Conservation (phyloP, 2,113 vertebrate genomes). For the Plectropomus leopardus region DNA sequence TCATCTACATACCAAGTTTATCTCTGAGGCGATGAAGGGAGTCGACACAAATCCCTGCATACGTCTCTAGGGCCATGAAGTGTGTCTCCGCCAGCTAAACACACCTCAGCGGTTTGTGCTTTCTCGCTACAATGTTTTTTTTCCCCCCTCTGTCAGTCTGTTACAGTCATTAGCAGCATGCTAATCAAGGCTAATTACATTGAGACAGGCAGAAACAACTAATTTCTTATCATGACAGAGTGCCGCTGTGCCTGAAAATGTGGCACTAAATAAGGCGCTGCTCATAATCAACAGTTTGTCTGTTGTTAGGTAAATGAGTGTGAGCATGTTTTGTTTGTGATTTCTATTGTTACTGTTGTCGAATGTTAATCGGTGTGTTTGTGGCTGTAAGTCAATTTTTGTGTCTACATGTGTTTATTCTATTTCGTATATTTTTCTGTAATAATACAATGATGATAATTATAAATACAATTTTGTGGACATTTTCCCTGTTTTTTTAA, state of each 20-base stretch:
- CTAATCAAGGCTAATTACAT: slow-evolving; percentile 79
- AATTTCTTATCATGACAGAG: slow-evolving; percentile 68
- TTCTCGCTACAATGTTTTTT: slow-evolving; percentile 10
- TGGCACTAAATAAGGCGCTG: slow-evolving; percentile 39
- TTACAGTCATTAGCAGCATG: slow-evolving; percentile 69
- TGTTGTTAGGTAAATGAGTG: slow-evolving; percentile 49
- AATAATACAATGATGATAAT: too few species aligned
- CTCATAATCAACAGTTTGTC: slow-evolving; percentile 58
- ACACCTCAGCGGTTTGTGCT: slow-evolving; percentile 51
- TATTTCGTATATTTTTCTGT: too few species aligned
- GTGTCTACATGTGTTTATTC: background rate
- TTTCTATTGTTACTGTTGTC: slow-evolving; percentile 36
- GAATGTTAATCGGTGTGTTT: slow-evolving; percentile 40
- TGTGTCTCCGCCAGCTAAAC: slow-evolving; percentile 42
- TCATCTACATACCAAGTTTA: slow-evolving; percentile 24
- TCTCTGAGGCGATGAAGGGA: background rate
- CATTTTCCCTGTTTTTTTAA: too few species aligned
- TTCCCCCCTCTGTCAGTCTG: slow-evolving; percentile 12
- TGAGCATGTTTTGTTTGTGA: slow-evolving; percentile 31
- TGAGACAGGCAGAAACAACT: slow-evolving; percentile 67
- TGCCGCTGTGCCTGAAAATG: slow-evolving; percentile 39
- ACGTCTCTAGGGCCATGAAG: slow-evolving; percentile 1
- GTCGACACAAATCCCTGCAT: slow-evolving; percentile 37
- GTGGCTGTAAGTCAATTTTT: slow-evolving; percentile 23
- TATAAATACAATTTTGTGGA: too few species aligned